These are phyloP conservation scores for Vidua chalybeata DNA, from an alignment of 2,113 vertebrate species.

Conservation along the genomic window DNA sequence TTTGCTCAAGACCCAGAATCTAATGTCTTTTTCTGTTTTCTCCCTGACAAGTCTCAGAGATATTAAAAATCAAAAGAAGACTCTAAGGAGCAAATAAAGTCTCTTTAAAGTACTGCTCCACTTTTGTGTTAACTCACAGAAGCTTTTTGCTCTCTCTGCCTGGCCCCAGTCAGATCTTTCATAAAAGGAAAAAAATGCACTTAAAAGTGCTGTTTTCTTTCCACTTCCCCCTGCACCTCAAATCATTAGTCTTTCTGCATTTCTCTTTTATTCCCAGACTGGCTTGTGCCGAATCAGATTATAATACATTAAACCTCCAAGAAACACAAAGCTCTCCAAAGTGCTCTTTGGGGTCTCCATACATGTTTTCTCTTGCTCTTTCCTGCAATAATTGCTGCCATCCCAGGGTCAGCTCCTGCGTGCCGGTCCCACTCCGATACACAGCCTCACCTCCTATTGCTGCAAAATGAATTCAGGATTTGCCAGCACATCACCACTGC, in stretches of 20 bases:
- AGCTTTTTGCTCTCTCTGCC: slow-evolving; percentile 52
- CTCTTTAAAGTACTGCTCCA: slow-evolving; percentile 53
- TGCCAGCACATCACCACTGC: accelerated
- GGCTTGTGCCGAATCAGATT: slow-evolving; percentile 66
- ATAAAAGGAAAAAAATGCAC: slow-evolving; percentile 43
- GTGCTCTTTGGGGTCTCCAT: slow-evolving; percentile 40
- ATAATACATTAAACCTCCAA: slow-evolving; percentile 68
- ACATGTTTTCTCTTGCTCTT: not conserved
- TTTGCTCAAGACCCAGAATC: slow-evolving; percentile 47
- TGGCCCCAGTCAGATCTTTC: slow-evolving; percentile 49
- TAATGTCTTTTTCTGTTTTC: slow-evolving; percentile 53
- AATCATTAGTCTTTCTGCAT: slow-evolving; percentile 65
- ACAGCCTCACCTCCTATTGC: not conserved
- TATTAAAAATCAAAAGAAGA: slow-evolving; percentile 67
- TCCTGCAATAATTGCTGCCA: slow-evolving; percentile 20
- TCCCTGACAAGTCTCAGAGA: slow-evolving; percentile 63
- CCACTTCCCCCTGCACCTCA: slow-evolving; percentile 21
- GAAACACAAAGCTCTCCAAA: slow-evolving; percentile 67
- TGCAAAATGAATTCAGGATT: not conserved
- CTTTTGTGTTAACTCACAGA: slow-evolving; percentile 51
- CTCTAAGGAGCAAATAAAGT: slow-evolving; percentile 62
- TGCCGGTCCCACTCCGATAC: not conserved
- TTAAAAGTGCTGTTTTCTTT: slow-evolving; percentile 57
- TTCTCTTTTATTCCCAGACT: slow-evolving; percentile 68
- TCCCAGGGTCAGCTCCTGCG: not conserved